Base-by-base conservation (phyloP, 2,888 invertebrate genomes). In the Melipona bicolor region DNA sequence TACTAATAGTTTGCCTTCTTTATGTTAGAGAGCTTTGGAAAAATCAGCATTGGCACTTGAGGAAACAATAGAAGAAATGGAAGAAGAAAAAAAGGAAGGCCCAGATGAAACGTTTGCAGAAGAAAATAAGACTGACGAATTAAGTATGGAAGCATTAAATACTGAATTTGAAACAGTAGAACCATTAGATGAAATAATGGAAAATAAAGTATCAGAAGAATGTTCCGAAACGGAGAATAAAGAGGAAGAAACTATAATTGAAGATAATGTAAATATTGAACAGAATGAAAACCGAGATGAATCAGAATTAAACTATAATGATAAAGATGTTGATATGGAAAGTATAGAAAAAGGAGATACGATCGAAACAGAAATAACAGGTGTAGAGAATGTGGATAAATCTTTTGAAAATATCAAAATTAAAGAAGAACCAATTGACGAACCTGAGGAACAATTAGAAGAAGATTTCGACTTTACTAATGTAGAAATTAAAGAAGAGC, bases 371-470 rank as follows among this genome's bases (percentile, higher is more conserved):
- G 89, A 89, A 52, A 83, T 87, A 49, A 49, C 78, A 64, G 86
- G 86, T 77, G 71, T 36, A 96, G 11, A 97, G 96, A 77, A 96
- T 96, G 86, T 95, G 96, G 85, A 96, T 96, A 77, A 95, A 96
- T 64, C 85, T 6, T 81, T 90, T n/a, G 91, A 91, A 36, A 95
- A 95, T 71, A 94, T 97, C 36, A 96, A 96, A 94, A 96, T 97
- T 88, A 97, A 97, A 91, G 96, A 96, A 92, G 97, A 97, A 92
- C 97, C 97, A 0, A 91, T 96, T 24, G 97, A 97, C 88, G 88
- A 86, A 19, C 78, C 85, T 6, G 88, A 90, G 11, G 90, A 91
- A 50, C 87, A 88, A 69, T 68, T 75, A n/a, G 88, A 86, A 54
- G 90, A 88, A 68, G 89, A 83, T 19, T 92, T 91, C 56, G 87